Conservation (phyloP, 1,140 invertebrate genomes). For the Drosophila kurseongensis region DNA sequence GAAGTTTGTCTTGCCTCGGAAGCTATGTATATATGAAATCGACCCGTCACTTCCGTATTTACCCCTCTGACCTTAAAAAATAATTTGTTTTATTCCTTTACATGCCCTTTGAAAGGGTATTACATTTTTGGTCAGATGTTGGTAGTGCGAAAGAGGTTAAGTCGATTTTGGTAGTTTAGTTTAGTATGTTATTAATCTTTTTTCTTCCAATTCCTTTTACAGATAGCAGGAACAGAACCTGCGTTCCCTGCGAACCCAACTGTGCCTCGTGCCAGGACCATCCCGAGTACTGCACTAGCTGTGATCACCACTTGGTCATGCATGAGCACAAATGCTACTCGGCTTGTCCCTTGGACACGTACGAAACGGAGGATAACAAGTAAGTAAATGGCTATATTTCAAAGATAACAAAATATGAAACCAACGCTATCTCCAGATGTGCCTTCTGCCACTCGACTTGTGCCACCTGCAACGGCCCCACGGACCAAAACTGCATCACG, state of each 20-base stretch:
- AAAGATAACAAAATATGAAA: no score
- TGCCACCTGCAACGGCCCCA: conserved; percentile 92
- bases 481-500: conserved; percentile 91
- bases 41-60: no score
- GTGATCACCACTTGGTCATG: conserved; percentile 92
- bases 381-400: conserved; percentile 69
- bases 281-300: conserved; percentile 92
- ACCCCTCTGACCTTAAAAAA: no score
- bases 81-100: no score
- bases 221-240: conserved; percentile 87
- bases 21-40: no score
- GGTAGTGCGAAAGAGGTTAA: no score
- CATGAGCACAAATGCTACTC: conserved; percentile 92
- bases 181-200: not conserved
- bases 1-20: no score
- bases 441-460: conserved; percentile 91
- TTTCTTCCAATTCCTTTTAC: not conserved
- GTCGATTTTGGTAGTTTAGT: no score
- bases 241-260: conserved; percentile 91
- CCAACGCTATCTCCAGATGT: conserved; percentile 85
- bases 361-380: conserved; percentile 93
- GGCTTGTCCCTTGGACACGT: conserved; percentile 92
- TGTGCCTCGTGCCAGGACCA: conserved; percentile 92
- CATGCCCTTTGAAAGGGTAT: no score
- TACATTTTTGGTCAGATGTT: no score